Evolutionary conservation across 1,140 invertebrate species (phyloP).

Genomic region (Cardiocondyla obscurior): DNA sequence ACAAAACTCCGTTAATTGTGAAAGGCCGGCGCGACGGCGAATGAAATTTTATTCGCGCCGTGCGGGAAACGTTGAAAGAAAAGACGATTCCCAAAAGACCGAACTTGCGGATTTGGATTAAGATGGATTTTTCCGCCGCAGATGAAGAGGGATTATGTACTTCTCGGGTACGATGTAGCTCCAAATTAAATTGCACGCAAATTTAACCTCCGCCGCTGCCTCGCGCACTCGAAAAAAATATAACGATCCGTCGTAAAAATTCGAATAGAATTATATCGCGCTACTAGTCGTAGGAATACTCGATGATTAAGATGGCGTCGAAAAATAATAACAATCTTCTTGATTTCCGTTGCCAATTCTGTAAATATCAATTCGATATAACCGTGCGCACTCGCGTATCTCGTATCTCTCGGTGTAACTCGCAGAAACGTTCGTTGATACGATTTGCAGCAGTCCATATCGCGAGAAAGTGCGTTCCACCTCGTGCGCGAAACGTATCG

Average conservation of each 20-base stretch:
- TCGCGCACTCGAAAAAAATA: background rate
- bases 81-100: background rate
- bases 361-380: background rate
- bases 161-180: background rate
- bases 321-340: background rate
- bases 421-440: background rate
- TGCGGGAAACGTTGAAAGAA: background rate
- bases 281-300: background rate
- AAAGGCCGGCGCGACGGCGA: background rate
- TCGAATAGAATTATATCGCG: background rate
- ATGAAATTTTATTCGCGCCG: slow-evolving; percentile 26
- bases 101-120: background rate
- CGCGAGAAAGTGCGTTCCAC: slow-evolving; percentile 28
- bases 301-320: background rate
- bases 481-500: slow-evolving; percentile 56
- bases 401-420: background rate
- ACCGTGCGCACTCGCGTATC: background rate
- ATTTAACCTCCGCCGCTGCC: background rate
- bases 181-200: slow-evolving; percentile 17
- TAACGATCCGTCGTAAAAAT: background rate
- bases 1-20: slow-evolving; percentile 1
- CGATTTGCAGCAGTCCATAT: slow-evolving; percentile 6
- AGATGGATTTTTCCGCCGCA: slow-evolving; percentile 6
- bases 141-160: background rate
- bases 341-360: background rate